Evolutionary conservation across 2,113 vertebrate genomes (phyloP), one percentile per base, ranked within the genome.

Genomic region (Paramormyrops kingsleyae): DNA sequence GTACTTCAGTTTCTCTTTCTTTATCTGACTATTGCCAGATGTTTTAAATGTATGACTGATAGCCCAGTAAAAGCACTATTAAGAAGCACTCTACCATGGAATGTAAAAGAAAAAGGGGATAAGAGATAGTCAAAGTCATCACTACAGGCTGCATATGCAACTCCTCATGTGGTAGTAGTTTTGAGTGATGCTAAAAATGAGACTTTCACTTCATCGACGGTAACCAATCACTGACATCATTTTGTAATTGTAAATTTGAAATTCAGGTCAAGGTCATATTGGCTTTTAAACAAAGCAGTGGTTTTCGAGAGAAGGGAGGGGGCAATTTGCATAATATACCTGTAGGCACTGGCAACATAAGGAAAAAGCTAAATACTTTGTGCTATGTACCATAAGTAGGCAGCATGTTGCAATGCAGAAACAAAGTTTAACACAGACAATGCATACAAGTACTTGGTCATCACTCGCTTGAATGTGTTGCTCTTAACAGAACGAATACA

Each of bases 401-500:
- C 92, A 94, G 93, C 93, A 93, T 93, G 94, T 92, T 89, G 93
- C 90, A 92, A 92, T 92, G 91, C 94, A 91, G 91, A 91, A 93
- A 93, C 94, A 90, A 93, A 17, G 15, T 50, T 49, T 46, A 53
- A 90, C 87, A 93, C 94, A 93, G 10, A 0, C 88, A 91, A 93
- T 39, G 94, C 95, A 92, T 92, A 89, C 91, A 92, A 94, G 95
- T 93, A 92, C 94, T 94, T 94, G 42, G 88, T 89, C 66, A 83
- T 74, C 31, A 66, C 66, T 83, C 5, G 89, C 77, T 94, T 94
- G 92, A 90, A 92, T 92, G 91, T 93, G 94, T 94, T 96, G 96
- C 96, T 97, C 95, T 96, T 96, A 96, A 97, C 95, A 97, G 96
- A 97, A 97, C 95, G 93, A 95, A 95, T 93, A 94, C 95, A 95